A percentile compares a stretch with the other conserved stretches of the same genome.
phyloP scores from a whole-genome alignment of 2,113 vertebrate species.

The Zosterops borbonicus region DNA sequence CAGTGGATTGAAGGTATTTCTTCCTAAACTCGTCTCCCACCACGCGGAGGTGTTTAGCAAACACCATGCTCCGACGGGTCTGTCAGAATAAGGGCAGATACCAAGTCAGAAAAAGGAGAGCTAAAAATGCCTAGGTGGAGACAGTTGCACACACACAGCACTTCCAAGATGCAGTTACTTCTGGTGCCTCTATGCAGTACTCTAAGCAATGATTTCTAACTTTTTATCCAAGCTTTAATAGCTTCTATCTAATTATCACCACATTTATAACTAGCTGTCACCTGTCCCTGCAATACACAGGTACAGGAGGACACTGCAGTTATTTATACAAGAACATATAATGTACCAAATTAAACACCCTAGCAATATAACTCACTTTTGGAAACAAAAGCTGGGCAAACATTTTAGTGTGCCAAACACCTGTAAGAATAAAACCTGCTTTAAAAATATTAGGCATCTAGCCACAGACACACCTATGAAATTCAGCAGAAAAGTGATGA shows the following conservation, averaged over 20 bases:
- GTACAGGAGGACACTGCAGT: background rate
- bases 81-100: slow-evolving; percentile 27
- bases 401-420: background rate
- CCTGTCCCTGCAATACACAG: background rate
- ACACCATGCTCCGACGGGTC: slow-evolving; percentile 97
- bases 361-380: background rate
- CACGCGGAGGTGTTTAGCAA: slow-evolving; percentile 87
- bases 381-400: background rate
- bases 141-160: background rate
- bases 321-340: background rate
- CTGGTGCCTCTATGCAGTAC: background rate
- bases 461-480: background rate
- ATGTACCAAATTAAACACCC: background rate
- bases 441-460: background rate
- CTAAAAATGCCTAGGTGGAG: background rate
- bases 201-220: background rate
- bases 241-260: background rate
- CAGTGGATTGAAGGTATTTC: slow-evolving; percentile 84
- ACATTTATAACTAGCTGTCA: background rate
- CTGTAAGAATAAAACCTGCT: background rate
- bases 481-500: background rate
- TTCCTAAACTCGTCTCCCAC: slow-evolving; percentile 87
- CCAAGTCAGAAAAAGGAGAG: background rate
- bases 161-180: background rate
- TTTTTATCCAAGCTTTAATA: background rate